A percentile compares a stretch with the other conserved stretches of the same genome.
Conservation (phyloP, 2,888 invertebrate species). For the Chrysodeixis includens region DNA sequence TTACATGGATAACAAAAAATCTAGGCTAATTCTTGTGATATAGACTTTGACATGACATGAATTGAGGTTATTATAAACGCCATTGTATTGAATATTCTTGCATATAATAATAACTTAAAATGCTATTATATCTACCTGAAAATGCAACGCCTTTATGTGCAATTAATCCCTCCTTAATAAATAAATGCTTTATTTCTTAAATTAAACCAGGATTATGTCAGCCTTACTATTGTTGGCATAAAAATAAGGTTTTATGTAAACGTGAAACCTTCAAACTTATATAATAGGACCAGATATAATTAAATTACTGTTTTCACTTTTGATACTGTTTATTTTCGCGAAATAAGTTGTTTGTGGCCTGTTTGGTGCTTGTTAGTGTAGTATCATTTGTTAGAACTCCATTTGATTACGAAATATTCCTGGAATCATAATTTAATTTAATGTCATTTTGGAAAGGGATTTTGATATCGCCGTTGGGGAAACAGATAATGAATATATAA, state of each 20-base stretch:
- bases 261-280: background rate
- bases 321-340: background rate
- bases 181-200: background rate
- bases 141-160: too few relatives aligned
- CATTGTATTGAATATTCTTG: too few relatives aligned
- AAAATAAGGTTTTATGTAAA: background rate
- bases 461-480: too few relatives aligned
- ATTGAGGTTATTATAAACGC: too few relatives aligned
- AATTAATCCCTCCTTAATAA: too few relatives aligned
- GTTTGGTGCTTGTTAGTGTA: constrained; percentile 2
- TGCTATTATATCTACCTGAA: too few relatives aligned
- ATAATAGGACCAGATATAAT: background rate
- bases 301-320: background rate
- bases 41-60: too few relatives aligned
- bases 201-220: background rate
- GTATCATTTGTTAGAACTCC: background rate
- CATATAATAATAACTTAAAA: too few relatives aligned
- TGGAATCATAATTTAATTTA: background rate
- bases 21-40: too few relatives aligned
- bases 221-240: background rate
- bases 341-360: background rate
- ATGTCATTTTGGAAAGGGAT: background rate
- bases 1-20: too few relatives aligned
- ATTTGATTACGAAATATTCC: background rate
- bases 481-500: too few relatives aligned